Evolutionary conservation across 2,888 invertebrate genomes (phyloP).

Genomic region (Sipunculus nudus): DNA sequence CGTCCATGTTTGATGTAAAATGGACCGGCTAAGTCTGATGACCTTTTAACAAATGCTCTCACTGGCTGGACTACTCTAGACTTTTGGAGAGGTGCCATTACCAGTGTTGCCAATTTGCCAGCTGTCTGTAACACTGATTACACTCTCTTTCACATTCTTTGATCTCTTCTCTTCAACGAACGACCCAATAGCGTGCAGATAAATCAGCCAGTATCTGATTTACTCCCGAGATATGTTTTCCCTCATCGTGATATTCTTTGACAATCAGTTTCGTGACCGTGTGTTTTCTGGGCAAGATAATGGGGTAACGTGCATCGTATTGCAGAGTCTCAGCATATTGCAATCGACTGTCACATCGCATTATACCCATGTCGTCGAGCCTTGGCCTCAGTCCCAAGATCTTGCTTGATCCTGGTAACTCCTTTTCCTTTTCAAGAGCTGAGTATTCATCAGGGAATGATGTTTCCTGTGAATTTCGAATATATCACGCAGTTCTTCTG

Average conservation of each 20-base stretch:
- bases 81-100: constrained; percentile 3
- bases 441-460: no score
- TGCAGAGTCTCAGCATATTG: not conserved
- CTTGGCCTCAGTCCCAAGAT: no score
- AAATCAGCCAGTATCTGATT: not conserved
- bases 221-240: not conserved
- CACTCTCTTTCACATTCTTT: not conserved
- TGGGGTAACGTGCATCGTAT: not conserved
- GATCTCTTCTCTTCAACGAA: not conserved
- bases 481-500: no score
- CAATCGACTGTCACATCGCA: not conserved
- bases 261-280: not conserved
- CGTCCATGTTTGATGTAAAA: constrained; percentile 2
- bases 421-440: no score
- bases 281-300: not conserved
- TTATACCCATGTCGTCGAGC: no score
- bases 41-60: constrained; percentile 1
- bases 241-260: constrained; percentile 1
- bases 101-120: not conserved
- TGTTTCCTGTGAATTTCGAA: no score
- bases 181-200: not conserved
- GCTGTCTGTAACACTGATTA: not conserved
- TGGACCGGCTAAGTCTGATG: constrained; percentile 12
- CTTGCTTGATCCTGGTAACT: no score
- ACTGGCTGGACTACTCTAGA: not conserved